Percentiles rank a stretch among this genome's conserved stretches.
Evolutionary conservation across 2,888 invertebrate species (phyloP).

Genomic region (Onchidella celtica): DNA sequence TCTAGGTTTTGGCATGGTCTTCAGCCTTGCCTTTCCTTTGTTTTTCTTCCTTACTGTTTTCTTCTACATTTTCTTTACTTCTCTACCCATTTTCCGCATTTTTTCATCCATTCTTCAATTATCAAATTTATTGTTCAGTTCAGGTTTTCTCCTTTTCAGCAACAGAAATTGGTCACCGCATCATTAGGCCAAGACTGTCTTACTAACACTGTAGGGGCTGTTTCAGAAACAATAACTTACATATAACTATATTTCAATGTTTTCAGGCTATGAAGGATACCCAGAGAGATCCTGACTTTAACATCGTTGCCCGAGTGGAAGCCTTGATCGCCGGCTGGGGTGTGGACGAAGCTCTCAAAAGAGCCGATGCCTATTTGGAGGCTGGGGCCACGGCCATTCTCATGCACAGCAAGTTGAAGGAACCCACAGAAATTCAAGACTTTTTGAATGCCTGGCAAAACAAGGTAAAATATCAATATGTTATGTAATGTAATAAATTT

Average conservation of each 20-base stretch:
- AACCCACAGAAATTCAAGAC: constrained; percentile 80
- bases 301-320: constrained; percentile 81
- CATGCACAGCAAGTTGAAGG: constrained; percentile 81
- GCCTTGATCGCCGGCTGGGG: constrained; percentile 78
- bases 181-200: no score
- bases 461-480: constrained; percentile 71
- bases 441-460: constrained; percentile 81
- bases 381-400: constrained; percentile 81
- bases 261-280: constrained; percentile 80
- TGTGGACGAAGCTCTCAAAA: constrained; percentile 71
- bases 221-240: no score
- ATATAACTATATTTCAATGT: no score
- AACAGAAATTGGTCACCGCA: no score
- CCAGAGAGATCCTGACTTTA: constrained; percentile 81
- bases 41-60: not conserved
- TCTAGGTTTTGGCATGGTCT: no score
- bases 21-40: no score
- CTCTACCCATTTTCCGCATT: not conserved
- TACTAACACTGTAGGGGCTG: no score
- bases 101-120: not conserved
- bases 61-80: not conserved
- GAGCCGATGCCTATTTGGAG: constrained; percentile 74
- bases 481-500: no score
- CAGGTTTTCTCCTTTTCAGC: no score
- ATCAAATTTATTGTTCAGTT: no score